Conservation (phyloP, 2,888 invertebrate species). For the Liodrosophila aerea region DNA sequence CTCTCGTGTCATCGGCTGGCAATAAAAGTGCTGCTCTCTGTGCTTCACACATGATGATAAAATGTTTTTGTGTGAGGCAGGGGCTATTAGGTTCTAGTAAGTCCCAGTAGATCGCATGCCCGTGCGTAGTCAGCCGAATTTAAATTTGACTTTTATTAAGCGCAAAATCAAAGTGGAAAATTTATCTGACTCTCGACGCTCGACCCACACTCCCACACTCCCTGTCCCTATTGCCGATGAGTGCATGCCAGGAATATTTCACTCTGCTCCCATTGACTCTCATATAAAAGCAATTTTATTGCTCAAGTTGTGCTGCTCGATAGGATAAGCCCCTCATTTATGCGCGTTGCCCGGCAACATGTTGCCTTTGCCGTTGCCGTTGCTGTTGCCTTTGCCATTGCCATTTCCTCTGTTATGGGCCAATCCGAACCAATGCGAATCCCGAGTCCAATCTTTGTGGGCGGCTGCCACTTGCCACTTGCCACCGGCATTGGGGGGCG, state of each 20-base stretch:
- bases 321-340: conserved; percentile 74
- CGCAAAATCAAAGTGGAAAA: conserved; percentile 73
- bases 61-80: not conserved
- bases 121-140: conserved; percentile 73
- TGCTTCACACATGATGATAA: conserved; percentile 35
- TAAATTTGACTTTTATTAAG: conserved; percentile 76
- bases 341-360: conserved; percentile 69
- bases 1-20: conserved; percentile 67
- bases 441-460: conserved; percentile 47
- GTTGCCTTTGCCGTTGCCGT: conserved; percentile 56
- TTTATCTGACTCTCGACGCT: conserved; percentile 56
- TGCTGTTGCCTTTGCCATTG: not conserved
- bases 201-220: not conserved
- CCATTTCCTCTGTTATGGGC: not conserved
- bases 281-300: conserved; percentile 73
- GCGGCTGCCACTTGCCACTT: conserved; percentile 45
- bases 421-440: conserved; percentile 45
- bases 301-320: conserved; percentile 75
- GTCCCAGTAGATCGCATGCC: conserved; percentile 2
- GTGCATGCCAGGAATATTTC: conserved; percentile 65
- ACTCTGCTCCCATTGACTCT: conserved; percentile 10
- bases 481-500: conserved; percentile 32
- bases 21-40: conserved; percentile 45
- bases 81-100: not conserved
- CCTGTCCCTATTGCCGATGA: conserved; percentile 26